Evolutionary conservation across 2,888 invertebrate species (phyloP), one percentile per base, ranked within the genome.

Genomic region (Agelastica alni): DNA sequence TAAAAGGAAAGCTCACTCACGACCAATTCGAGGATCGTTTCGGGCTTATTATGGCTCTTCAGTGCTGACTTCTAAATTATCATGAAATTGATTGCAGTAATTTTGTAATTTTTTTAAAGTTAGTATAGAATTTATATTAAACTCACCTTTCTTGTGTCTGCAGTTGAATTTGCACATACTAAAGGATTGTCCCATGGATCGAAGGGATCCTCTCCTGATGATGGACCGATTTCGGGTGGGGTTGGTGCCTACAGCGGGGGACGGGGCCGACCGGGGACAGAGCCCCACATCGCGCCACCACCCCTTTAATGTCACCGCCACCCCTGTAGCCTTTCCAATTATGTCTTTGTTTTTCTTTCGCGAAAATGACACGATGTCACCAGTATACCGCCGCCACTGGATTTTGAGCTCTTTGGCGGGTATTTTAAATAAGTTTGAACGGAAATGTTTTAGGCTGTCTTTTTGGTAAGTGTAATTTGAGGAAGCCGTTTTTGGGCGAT

Each of bases 121-220:
- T n/a, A n/a, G n/a, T n/a, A n/a, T n/a, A n/a, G n/a, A n/a, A n/a
- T n/a, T n/a, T 39, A 31, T 17, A 14, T 13, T 16, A 5, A n/a
- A 26, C 51, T 56, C 39, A 56, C 52, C 56, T 81, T 87, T 87
- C 83, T 87, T 87, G 80, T 87, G 86, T 76, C 85, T 85, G 80
- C 86, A 84, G 83, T 86, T 85, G 78, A 87, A 84, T 82, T 86
- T 87, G 80, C 88, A 88, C 87, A 88, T 88, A 78, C 87, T 87
- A 84, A 87, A 85, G 80, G 87, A 83, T 81, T 87, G 87, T 84
- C 88, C 88, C 88, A 88, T 88, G 79, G 83, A 82, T 70, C 75
- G 71, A 53, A 62, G 56, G 43, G 69, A 61, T 58, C 65, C 69
- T 54, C 66, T 62, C 62, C 68, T 69, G 56, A 54, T 66, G 57